Base-by-base conservation (phyloP, 2,797 vertebrate species). In the Diglossa cyanea region DNA sequence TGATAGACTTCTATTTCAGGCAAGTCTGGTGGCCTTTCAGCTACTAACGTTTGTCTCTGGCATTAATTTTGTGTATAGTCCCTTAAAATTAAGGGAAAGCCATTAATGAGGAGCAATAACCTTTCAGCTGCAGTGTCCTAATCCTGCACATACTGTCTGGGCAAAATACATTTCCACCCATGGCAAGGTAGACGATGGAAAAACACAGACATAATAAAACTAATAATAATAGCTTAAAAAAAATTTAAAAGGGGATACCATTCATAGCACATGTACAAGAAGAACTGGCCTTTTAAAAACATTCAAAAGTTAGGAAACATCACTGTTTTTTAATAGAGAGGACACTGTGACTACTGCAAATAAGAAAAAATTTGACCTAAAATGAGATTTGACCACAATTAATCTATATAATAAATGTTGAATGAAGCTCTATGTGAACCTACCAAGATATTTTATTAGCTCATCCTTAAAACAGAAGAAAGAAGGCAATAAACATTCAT, bases 371-470 rank as follows among this genome's bases (percentile, higher is more conserved):
- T 65, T 82, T 83, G 25, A 75, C 20, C 35, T 68, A 78, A 93
- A 83, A 93, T 84, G 19, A 86, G n/a, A 47, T 75, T 77, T 80
- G 58, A 68, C 50, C 42, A 57, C 33, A 72, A 67, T 30, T 28
- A 79, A 79, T 87, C 55, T 60, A 91, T 33, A 24, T 62, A 73
- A 68, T 74, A 89, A 88, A 77, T 76, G 25, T 33, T 85, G 51
- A 87, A 63, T 48, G 9, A 95, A 79, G 11, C 39, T 88, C 19
- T 53, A 19, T 77, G 77, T 65, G 67, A 93, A 61, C 11, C 2
- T 86, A 33, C 20, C 7, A 68, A 30, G 2, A 14, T 80, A 86
- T 48, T 87, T 75, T 48, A 65, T 75, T 88, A 65, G 48, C 23
- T 20, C 3, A 0, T 53, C 13, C 40, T 76, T 67, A 60, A 94